Conservation (phyloP, 2,888 invertebrate genomes). For the Carterocephalus palaemon region DNA sequence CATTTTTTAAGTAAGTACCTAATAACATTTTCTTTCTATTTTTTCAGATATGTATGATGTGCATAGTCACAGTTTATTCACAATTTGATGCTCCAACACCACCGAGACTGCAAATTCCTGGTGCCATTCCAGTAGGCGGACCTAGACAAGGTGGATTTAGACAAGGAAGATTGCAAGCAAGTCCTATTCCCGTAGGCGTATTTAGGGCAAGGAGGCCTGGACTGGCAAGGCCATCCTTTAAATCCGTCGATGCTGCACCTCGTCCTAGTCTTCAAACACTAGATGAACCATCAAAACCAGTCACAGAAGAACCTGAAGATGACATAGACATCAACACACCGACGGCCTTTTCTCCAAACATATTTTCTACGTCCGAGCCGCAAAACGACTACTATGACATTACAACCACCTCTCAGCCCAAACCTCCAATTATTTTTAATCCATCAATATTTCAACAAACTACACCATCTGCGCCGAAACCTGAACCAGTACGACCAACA, state of each 20-base stretch:
- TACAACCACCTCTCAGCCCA: constrained; percentile 68
- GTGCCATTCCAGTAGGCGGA: constrained; percentile 75
- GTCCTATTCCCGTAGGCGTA: constrained; percentile 46
- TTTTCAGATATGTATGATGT: constrained; percentile 73
- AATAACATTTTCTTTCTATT: constrained; percentile 12
- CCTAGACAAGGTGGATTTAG: constrained; percentile 60
- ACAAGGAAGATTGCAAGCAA: constrained; percentile 60
- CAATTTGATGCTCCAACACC: constrained; percentile 79
- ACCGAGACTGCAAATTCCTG: constrained; percentile 82
- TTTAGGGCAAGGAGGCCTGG: constrained; percentile 65
- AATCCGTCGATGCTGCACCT: constrained; percentile 66
- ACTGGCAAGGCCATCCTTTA: constrained; percentile 65
- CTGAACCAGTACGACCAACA: constrained; percentile 68
- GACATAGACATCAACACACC: constrained; percentile 77
- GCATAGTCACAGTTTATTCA: constrained; percentile 73
- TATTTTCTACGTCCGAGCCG: constrained; percentile 64
- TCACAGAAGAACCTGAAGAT: constrained; percentile 84
- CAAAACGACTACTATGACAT: constrained; percentile 71
- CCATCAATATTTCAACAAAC: constrained; percentile 65
- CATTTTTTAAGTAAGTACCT: neutral
- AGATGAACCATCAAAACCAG: constrained; percentile 80
- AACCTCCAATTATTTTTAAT: constrained; percentile 67
- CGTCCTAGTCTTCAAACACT: constrained; percentile 69
- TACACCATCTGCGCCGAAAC: constrained; percentile 54
- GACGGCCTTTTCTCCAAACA: constrained; percentile 66